These are phyloP conservation scores for Cephalopterus ornatus DNA, from an alignment of 2,113 vertebrate species.

Conservation along the genomic window DNA sequence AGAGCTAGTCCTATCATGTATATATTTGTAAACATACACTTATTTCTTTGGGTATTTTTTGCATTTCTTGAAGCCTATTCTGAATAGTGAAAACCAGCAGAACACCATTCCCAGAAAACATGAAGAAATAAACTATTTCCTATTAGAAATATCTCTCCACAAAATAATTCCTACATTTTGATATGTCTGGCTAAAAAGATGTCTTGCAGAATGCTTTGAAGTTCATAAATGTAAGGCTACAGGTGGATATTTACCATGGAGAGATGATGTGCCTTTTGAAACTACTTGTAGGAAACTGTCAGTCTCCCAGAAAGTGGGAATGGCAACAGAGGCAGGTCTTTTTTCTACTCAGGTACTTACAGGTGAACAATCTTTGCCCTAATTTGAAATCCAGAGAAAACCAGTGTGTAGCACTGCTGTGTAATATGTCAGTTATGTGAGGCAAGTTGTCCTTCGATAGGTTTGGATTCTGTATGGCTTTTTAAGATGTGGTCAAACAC, in stretches of 20 bases:
- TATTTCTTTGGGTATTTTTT: conserved; percentile 11
- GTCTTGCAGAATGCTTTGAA: conserved; percentile 39
- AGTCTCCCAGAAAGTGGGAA: neutral
- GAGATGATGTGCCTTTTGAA: conserved; percentile 62
- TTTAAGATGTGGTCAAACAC: neutral
- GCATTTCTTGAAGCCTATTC: conserved; percentile 16
- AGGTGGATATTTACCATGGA: neutral
- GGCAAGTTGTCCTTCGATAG: neutral
- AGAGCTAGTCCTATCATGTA: neutral
- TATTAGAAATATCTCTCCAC: conserved; percentile 35
- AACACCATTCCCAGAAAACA: neutral
- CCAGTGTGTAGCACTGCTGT: neutral
- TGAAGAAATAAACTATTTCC: neutral
- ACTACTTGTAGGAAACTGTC: conserved; percentile 39
- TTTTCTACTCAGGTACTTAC: conserved; percentile 62
- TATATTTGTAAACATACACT: neutral
- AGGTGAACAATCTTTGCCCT: conserved; percentile 44
- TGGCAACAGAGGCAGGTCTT: conserved; percentile 41
- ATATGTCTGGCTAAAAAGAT: neutral
- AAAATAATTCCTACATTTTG: neutral
- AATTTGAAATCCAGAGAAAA: conserved; percentile 15
- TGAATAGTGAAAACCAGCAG: conserved; percentile 50
- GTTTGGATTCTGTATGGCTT: neutral
- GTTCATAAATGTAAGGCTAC: conserved; percentile 1
- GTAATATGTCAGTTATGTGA: neutral